Evolutionary conservation across 30 jellyfish, hydroid and myxozoan species (phyloP).

Genomic region (Aurelia sp.): DNA sequence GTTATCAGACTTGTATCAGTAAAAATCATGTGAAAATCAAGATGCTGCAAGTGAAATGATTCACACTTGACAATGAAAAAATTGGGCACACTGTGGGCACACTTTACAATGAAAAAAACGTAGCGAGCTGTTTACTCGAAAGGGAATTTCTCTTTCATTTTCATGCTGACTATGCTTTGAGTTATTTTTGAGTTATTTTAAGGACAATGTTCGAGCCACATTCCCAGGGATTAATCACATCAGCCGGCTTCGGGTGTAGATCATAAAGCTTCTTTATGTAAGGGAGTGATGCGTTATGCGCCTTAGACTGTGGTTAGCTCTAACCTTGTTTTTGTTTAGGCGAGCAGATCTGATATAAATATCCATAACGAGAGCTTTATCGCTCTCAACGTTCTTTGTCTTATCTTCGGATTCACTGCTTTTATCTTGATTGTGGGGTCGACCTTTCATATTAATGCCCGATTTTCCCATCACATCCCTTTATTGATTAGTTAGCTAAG

Average conservation of each 20-base stretch:
- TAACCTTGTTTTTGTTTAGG: conserved; percentile 24
- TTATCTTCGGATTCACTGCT: no score
- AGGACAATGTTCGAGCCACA: not conserved
- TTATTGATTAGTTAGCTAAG: not conserved
- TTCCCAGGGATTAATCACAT: conserved; percentile 9
- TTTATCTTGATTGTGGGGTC: not conserved
- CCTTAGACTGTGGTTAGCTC: conserved; percentile 31
- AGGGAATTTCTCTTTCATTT: no score
- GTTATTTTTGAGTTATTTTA: not conserved
- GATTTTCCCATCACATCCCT: conserved; percentile 29
- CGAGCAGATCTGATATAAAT: conserved; percentile 22
- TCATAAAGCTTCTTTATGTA: conserved; percentile 15
- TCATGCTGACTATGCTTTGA: not conserved
- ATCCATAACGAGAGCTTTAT: conserved; percentile 4
- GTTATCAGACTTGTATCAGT: no score
- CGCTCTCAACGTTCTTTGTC: no score
- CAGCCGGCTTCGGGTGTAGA: conserved; percentile 8
- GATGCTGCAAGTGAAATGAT: no score
- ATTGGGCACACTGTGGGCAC: no score
- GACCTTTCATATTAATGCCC: conserved; percentile 4
- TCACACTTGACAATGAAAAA: no score
- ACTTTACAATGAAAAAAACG: no score
- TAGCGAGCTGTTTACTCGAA: not conserved
- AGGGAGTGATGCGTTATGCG: conserved; percentile 22
- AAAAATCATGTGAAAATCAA: no score